Conservation (phyloP, 1,140 invertebrate species). For the Caerostris darwini region DNA sequence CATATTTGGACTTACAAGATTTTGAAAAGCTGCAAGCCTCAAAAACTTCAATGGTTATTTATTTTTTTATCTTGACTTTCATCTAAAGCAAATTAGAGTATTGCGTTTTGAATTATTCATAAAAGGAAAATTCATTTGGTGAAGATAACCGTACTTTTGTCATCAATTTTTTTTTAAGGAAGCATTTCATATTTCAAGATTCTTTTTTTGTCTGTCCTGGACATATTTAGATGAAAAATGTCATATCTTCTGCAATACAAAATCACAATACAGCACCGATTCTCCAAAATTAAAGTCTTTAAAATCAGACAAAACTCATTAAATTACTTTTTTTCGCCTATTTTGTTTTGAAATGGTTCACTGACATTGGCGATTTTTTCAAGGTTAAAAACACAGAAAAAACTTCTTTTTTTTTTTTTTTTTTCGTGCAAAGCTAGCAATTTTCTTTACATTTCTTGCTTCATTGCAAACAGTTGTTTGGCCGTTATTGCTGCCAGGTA, state of each 20-base stretch:
- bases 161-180: background rate
- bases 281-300: background rate
- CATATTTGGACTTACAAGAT: too few species aligned
- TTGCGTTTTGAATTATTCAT: background rate
- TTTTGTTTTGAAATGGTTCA: background rate
- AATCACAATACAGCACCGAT: background rate
- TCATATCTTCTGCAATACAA: background rate
- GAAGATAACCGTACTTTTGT: background rate
- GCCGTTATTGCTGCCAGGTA: background rate
- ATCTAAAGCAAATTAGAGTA: background rate
- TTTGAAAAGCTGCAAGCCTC: too few species aligned
- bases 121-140: background rate
- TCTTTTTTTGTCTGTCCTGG: background rate
- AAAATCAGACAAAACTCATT: background rate
- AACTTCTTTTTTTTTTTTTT: too few species aligned
- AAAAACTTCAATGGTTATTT: too few species aligned
- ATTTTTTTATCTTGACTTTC: background rate
- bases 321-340: background rate
- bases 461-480: background rate
- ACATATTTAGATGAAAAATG: background rate
- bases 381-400: background rate
- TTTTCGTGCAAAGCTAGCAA: background rate
- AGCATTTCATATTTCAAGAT: background rate
- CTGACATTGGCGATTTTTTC: background rate
- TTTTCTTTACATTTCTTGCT: background rate